Conservation (phyloP, 2,888 invertebrate species). For the Eurois occulta region DNA sequence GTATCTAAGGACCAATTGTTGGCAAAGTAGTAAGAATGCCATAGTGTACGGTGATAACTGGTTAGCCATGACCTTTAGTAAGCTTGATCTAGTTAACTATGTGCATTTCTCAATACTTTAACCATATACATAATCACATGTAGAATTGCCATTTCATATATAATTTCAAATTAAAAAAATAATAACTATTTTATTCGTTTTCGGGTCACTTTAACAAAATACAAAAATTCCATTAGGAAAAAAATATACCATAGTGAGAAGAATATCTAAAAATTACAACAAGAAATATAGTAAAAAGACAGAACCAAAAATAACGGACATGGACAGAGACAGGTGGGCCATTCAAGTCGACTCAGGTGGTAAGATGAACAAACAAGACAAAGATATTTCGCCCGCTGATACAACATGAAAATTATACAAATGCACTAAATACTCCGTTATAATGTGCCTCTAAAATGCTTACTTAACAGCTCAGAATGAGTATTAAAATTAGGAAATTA, state of each 20-base stretch:
- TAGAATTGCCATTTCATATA: no score
- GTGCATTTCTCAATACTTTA: neutral
- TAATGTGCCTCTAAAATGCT: constrained; percentile 55
- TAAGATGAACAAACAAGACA: neutral
- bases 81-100: constrained; percentile 27
- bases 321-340: no score
- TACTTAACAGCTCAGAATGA: constrained; percentile 55
- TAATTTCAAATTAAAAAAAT: no score
- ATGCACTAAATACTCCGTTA: constrained; percentile 60
- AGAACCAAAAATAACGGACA: no score
- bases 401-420: constrained; percentile 41
- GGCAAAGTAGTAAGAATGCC: constrained; percentile 19
- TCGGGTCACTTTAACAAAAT: no score
- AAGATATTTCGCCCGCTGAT: constrained; percentile 1
- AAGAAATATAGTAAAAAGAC: no score
- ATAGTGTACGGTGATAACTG: constrained; percentile 15
- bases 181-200: no score
- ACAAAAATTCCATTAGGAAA: no score
- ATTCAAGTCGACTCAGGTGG: neutral
- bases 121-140: no score
- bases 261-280: no score
- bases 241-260: no score
- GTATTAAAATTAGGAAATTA: constrained; percentile 73
- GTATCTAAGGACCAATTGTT: constrained; percentile 8
- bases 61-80: constrained; percentile 50